phyloP scores from a whole-genome alignment of 2,888 invertebrate species.

The Pilophorus perplexus region DNA sequence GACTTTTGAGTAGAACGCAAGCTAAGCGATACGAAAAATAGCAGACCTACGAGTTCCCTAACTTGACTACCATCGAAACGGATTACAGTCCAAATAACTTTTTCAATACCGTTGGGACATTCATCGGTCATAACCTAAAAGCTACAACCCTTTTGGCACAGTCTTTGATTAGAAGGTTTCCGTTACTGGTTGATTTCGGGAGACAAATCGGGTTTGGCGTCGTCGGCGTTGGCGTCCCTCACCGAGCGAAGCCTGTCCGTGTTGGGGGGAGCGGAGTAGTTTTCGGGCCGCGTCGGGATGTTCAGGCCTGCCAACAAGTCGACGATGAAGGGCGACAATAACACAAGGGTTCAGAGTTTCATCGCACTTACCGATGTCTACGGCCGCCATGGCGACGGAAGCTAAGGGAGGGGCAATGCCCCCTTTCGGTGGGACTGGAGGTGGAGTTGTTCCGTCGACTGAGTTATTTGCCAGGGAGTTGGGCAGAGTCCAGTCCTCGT shows the following conservation, averaged over 20 bases:
- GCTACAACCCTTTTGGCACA: constrained; percentile 11
- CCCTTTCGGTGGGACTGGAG: constrained; percentile 49
- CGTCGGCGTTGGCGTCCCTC: constrained; percentile 7
- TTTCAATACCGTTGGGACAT: too few species aligned
- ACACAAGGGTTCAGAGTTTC: not conserved
- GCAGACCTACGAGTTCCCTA: too few species aligned
- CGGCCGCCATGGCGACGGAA: constrained; percentile 21
- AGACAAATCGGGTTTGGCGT: constrained; percentile 8
- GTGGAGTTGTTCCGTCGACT: constrained; percentile 50
- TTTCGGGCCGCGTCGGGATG: constrained; percentile 27
- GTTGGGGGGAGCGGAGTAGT: constrained; percentile 28
- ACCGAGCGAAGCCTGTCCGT: constrained; percentile 4
- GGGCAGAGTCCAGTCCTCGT: constrained; percentile 50
- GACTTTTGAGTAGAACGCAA: too few species aligned
- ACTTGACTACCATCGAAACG: too few species aligned
- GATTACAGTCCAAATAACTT: too few species aligned
- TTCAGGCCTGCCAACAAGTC: constrained; percentile 29
- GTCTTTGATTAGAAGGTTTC: not conserved
- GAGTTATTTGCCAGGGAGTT: constrained; percentile 49
- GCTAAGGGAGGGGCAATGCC: constrained; percentile 33
- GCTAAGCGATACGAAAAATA: too few species aligned
- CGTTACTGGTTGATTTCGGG: constrained; percentile 17
- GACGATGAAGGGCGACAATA: too few species aligned
- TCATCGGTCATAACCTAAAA: not conserved
- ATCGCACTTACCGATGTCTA: constrained; percentile 18